phyloP scores from a whole-genome alignment of 1,140 invertebrate genomes.

The Ylistrum balloti region DNA sequence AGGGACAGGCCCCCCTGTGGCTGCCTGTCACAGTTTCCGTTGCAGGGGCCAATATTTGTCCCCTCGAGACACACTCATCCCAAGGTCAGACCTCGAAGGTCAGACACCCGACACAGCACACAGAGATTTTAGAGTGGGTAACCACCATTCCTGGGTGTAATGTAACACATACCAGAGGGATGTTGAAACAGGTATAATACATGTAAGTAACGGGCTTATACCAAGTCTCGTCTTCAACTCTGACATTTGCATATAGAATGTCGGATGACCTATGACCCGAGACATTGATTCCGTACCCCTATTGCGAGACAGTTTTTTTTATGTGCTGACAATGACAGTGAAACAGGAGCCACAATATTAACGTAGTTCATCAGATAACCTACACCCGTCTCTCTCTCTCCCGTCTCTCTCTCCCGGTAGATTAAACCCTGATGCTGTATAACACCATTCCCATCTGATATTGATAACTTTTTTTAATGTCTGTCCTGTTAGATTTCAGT shows the following conservation, averaged over 20 bases:
- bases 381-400: too few relatives aligned
- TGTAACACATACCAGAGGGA: not conserved
- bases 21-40: conserved; percentile 16
- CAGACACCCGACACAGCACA: not conserved
- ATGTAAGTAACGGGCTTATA: conserved; percentile 23
- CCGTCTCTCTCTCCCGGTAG: not conserved
- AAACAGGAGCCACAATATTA: not conserved
- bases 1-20: not conserved
- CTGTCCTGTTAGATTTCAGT: not conserved
- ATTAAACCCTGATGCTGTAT: not conserved
- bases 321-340: conserved; percentile 14
- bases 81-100: conserved; percentile 21
- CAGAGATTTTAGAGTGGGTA: not conserved
- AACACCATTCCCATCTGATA: not conserved
- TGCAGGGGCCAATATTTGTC: not conserved
- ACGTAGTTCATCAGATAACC: not conserved
- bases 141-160: not conserved
- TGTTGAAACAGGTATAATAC: not conserved
- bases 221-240: not conserved
- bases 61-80: not conserved
- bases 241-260: not conserved
- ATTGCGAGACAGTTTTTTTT: conserved; percentile 18
- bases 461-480: conserved; percentile 35
- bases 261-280: not conserved
- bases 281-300: conserved; percentile 22